Conservation (phyloP, 64 coral and sea anemone genomes). For the Orbicella faveolata region DNA sequence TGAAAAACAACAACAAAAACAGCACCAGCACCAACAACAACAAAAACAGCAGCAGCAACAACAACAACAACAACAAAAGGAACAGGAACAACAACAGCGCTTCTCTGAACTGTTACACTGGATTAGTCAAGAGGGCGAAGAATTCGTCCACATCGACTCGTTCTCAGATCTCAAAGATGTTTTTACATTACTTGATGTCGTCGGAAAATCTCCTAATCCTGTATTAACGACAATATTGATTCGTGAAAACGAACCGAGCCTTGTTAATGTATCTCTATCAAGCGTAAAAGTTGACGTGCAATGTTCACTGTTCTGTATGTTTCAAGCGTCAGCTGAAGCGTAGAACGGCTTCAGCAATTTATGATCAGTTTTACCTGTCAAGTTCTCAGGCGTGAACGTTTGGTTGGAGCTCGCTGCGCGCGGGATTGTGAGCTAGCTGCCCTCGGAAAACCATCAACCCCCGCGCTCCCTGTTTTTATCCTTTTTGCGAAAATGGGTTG, state of each 20-base stretch:
- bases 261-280: constrained; percentile 46
- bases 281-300: constrained; percentile 33
- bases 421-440: no score
- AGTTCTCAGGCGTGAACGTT: no score
- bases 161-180: constrained; percentile 22
- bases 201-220: constrained; percentile 23
- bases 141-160: constrained; percentile 53
- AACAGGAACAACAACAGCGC: neutral
- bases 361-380: no score
- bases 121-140: constrained; percentile 23
- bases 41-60: neutral
- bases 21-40: neutral
- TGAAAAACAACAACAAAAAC: neutral
- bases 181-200: constrained; percentile 12
- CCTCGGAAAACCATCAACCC: no score
- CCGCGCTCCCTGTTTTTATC: no score
- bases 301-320: constrained; percentile 45
- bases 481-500: no score
- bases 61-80: neutral
- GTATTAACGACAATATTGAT: constrained; percentile 21
- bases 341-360: neutral
- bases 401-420: no score
- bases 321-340: constrained; percentile 14
- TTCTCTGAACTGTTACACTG: constrained; percentile 36
- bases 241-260: neutral